Evolutionary conservation across 2,888 invertebrate genomes (phyloP), one percentile per base, ranked within the genome.

Genomic region (Cyclophora punctaria): DNA sequence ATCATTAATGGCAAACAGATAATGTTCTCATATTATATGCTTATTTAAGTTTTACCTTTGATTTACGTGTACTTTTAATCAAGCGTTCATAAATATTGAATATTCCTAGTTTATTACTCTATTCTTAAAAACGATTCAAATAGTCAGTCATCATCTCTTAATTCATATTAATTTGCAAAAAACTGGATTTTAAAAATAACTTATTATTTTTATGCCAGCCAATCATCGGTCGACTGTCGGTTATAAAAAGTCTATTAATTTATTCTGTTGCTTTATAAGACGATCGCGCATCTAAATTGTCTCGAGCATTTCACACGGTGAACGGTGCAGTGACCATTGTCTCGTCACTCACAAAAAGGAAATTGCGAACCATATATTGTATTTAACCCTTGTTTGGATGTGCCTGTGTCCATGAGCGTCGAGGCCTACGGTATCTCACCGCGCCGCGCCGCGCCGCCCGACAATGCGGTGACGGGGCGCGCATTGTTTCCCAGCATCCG

Each of bases 401-500:
- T 43, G 37, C 69, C 71, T 71, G 59, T 79, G 84, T 83, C 84
- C 84, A 69, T 72, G 75, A 75, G 76, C 75, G 73, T 75, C 64
- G 60, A 73, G 71, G 71, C 67, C 77, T 76, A 73, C 72, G 76
- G 79, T 80, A 79, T 83, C 81, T 83, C 80, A 78, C 80, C 79
- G 76, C n/a, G n/a, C 3, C 41, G 41, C 7, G 42, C 4, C 20
- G 42, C 42, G 42, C 42, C 71, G 20, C 75, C 76, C 72, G 73
- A 78, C 79, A 77, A 77, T 76, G 67, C 65, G 53, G 61, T 71
- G 75, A 73, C 78, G 78, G 79, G 81, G 78, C 63, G 70, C 64
- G 70, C 73, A 82, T 87, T 86, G 86, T 86, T 77, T 80, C 71
- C 75, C 87, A 87, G 88, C 84, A 81, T 87, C 88, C 80, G 65